A percentile compares a stretch with the other conserved stretches of the same genome.
These are phyloP conservation scores for Epizoanthus illoricatus DNA, from an alignment of 92 coral and sea anemone genomes.

Conservation along the genomic window DNA sequence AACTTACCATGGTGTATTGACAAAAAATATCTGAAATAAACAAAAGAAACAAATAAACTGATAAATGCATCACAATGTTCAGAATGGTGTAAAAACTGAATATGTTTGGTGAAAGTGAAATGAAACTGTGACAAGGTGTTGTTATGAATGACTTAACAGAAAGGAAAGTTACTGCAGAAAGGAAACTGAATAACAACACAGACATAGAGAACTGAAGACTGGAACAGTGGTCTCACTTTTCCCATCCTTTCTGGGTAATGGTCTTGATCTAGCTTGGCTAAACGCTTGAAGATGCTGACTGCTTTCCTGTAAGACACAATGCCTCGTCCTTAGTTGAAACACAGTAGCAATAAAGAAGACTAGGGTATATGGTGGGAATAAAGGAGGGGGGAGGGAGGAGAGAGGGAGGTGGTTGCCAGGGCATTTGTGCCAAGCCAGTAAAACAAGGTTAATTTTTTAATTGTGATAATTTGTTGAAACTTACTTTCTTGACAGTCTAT, in stretches of 20 bases:
- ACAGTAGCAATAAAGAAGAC: not conserved
- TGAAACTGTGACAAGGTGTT: not conserved
- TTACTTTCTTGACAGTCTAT: no score
- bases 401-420: no score
- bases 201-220: not conserved
- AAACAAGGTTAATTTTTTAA: no score
- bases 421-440: no score
- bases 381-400: no score
- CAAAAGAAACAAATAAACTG: slow-evolving; percentile 37
- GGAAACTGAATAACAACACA: not conserved
- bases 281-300: slow-evolving; percentile 65
- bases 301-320: slow-evolving; percentile 68
- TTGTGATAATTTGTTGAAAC: no score
- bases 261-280: slow-evolving; percentile 89
- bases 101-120: not conserved
- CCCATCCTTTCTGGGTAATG: slow-evolving; percentile 97
- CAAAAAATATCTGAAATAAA: slow-evolving; percentile 81
- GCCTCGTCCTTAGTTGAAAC: not conserved
- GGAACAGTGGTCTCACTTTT: slow-evolving; percentile 57
- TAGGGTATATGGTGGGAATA: not conserved
- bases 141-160: not conserved
- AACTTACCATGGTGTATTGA: slow-evolving; percentile 96
- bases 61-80: not conserved
- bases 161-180: not conserved
- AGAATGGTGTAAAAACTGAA: not conserved